These are phyloP conservation scores for Montipora sp. DNA, from an alignment of 64 coral and sea anemone genomes.

Conservation along the genomic window DNA sequence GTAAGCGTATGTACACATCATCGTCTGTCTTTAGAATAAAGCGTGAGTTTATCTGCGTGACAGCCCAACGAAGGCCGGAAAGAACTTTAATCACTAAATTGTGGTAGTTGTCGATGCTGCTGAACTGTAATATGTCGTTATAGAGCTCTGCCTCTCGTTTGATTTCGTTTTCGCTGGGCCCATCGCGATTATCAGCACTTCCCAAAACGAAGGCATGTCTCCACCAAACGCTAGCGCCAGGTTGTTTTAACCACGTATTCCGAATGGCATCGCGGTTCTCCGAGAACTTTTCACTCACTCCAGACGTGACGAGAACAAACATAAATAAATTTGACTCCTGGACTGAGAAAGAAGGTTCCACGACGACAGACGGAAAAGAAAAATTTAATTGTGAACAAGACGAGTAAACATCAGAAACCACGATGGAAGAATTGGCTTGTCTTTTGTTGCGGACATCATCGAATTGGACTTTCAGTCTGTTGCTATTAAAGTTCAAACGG, in stretches of 20 bases:
- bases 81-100: slow-evolving; percentile 7
- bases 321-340: background rate
- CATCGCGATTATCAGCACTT: background rate
- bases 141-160: background rate
- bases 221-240: background rate
- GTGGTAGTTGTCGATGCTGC: background rate
- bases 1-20: background rate
- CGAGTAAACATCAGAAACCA: background rate
- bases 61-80: background rate
- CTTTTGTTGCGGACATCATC: too few relatives aligned
- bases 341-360: background rate
- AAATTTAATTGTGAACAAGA: background rate
- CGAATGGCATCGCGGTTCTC: background rate
- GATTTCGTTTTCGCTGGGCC: background rate
- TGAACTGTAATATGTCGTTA: background rate
- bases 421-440: too few relatives aligned
- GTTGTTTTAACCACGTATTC: background rate
- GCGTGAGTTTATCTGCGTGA: background rate
- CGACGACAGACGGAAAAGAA: background rate
- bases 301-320: background rate
- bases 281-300: background rate
- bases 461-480: too few relatives aligned
- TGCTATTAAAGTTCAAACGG: too few relatives aligned
- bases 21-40: background rate
- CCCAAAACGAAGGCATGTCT: background rate